Conservation (phyloP, 2,888 invertebrate species). For the Lasioglossum lativentre region DNA sequence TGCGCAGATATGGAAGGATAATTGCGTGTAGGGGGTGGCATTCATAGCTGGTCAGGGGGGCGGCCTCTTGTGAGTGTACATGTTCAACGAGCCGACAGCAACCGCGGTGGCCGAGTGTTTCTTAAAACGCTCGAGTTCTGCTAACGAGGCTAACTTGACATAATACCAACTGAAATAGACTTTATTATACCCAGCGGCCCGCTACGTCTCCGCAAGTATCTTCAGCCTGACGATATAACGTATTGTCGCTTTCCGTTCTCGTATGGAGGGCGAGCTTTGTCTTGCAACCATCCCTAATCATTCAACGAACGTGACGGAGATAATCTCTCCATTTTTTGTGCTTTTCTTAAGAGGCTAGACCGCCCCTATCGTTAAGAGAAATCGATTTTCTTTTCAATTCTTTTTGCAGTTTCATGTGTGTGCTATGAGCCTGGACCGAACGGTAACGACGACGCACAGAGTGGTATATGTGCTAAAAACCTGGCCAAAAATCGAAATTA, state of each 20-base stretch:
- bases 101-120: constrained; percentile 78
- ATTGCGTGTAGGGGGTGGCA: constrained; percentile 67
- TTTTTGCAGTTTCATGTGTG: background rate
- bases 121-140: constrained; percentile 78
- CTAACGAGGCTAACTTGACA: constrained; percentile 84
- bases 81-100: constrained; percentile 83
- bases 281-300: background rate
- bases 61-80: constrained; percentile 75
- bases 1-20: constrained; percentile 69
- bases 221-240: constrained; percentile 29
- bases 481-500: too few relatives aligned
- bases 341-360: background rate
- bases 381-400: background rate
- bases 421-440: too few relatives aligned
- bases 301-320: background rate
- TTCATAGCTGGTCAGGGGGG: constrained; percentile 57
- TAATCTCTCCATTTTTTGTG: background rate
- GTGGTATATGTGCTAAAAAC: too few relatives aligned
- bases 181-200: constrained; percentile 78
- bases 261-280: background rate
- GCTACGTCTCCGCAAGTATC: constrained; percentile 46
- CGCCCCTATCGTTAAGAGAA: background rate
- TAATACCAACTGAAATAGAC: constrained; percentile 83
- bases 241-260: constrained; percentile 12
- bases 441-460: too few relatives aligned